Evolutionary conservation across 2,888 invertebrate genomes (phyloP), one percentile per base, ranked within the genome.

Genomic region (Eupelmus urozonus): DNA sequence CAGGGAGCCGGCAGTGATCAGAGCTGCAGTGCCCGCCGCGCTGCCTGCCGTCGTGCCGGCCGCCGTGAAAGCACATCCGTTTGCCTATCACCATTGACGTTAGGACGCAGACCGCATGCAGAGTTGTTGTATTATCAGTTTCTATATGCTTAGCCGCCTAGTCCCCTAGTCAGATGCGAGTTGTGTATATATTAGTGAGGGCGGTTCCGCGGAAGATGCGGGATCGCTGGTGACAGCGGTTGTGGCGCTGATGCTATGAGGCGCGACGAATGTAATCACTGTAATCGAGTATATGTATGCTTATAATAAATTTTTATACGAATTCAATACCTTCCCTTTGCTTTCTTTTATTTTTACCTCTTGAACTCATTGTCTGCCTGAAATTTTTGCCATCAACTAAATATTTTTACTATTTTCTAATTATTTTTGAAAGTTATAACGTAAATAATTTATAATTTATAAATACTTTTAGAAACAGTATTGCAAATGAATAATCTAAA

Each of bases 1-100:
- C 88, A 81, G 84, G 23, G 84, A 86, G 57, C 85, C 85, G 11
- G 84, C 84, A 4, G 77, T 82, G 13, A 81, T 87, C 2, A 85
- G 84, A 63, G 83, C 84, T 9, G 84, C 81, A 13, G 57, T 27
- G 13, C 57, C 27, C 3, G 57, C 25, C 1, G 34, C 18, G 4
- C 34, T 34, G 4, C 34, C 34, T 29, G 34, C 53, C 20, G 11
- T 53, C 20, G 53, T 57, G 11, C 57, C 57, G 13, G 57, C 57
- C 1, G 27, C 57, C 13, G 27, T 57, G 1, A 25, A 57, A 25
- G 27, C n/a, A 20, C 53, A 53, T 2, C 53, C 53, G 2, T 53
- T 53, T 20, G 53, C 23, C 3, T 23, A 20, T 20, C 49, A 49
- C 16, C 49, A 49, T 13, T 49, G 49, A 49, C 49, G 13, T 40